Percentiles rank a stretch among this genome's conserved stretches.
phyloP scores from a whole-genome alignment of 2,888 invertebrate genomes.

The Brassicogethes aeneus region DNA sequence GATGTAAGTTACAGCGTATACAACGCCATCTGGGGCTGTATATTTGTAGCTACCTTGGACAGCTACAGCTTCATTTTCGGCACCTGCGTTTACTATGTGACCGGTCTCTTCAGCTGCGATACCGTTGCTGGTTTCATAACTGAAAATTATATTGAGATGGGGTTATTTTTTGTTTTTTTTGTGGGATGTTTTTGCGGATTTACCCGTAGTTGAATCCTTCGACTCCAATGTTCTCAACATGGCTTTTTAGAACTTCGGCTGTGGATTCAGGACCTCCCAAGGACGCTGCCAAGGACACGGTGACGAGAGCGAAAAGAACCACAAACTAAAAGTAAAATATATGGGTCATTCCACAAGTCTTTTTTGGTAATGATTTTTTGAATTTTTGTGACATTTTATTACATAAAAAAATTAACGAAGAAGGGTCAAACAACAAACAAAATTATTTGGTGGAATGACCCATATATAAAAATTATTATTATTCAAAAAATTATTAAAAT shows the following conservation, averaged over 20 bases:
- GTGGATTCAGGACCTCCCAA: constrained; percentile 32
- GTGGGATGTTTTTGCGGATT: background rate
- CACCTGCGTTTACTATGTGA: constrained; percentile 49
- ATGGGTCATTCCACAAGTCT: too few relatives aligned
- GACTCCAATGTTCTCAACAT: constrained; percentile 50
- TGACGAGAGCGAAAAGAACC: constrained; percentile 24
- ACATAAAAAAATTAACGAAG: too few relatives aligned
- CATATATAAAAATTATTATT: too few relatives aligned
- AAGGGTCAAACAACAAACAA: too few relatives aligned
- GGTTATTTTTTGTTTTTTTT: background rate
- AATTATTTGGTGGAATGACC: too few relatives aligned
- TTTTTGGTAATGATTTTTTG: too few relatives aligned
- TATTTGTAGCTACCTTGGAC: constrained; percentile 55
- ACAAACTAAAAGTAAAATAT: constrained; percentile 22
- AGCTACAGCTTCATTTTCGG: constrained; percentile 52
- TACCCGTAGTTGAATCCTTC: constrained; percentile 43
- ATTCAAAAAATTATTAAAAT: too few relatives aligned
- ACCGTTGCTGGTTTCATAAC: constrained; percentile 53
- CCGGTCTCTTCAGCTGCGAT: constrained; percentile 51
- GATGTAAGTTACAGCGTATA: constrained; percentile 52
- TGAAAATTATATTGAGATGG: background rate
- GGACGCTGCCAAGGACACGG: constrained; percentile 23
- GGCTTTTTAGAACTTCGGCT: constrained; percentile 52
- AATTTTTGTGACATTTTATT: too few relatives aligned
- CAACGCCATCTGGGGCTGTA: constrained; percentile 52